Conservation (phyloP, 1,140 invertebrate genomes). For the Vanessa tameamea region DNA sequence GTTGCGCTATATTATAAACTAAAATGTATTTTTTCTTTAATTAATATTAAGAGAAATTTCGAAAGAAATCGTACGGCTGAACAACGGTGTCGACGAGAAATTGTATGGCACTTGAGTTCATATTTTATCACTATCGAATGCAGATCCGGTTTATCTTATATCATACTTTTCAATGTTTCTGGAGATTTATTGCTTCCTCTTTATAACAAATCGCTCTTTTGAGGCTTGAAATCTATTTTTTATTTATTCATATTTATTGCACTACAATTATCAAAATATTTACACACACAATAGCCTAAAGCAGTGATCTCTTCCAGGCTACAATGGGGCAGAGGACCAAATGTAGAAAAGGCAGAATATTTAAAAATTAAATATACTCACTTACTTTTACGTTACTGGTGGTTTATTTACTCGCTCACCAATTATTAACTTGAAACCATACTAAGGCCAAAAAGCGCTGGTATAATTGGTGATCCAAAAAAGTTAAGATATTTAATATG, state of each 20-base stretch:
- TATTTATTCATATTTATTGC: not conserved
- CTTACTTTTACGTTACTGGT: no score
- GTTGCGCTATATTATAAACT: not conserved
- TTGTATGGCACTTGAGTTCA: slow-evolving; percentile 34
- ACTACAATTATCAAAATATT: no score
- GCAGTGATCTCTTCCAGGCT: no score
- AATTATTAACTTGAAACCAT: no score
- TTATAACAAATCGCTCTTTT: slow-evolving; percentile 45
- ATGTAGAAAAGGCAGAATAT: no score
- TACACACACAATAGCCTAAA: no score
- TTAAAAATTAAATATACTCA: no score
- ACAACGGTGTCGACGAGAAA: slow-evolving; percentile 38
- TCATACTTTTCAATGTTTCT: slow-evolving; percentile 39
- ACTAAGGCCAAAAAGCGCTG: no score
- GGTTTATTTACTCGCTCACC: no score
- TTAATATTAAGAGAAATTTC: slow-evolving; percentile 33
- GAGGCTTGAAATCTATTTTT: slow-evolving; percentile 12
- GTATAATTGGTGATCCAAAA: no score
- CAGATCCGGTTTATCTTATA: slow-evolving; percentile 38
- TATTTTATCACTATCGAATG: slow-evolving; percentile 39
- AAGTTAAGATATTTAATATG: no score
- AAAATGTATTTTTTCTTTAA: not conserved
- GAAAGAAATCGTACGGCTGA: slow-evolving; percentile 35
- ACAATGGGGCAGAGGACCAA: no score
- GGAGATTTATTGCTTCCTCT: slow-evolving; percentile 52